Evolutionary conservation across 2,797 vertebrate species (phyloP).

Genomic region (Sebastes trivittatus): DNA sequence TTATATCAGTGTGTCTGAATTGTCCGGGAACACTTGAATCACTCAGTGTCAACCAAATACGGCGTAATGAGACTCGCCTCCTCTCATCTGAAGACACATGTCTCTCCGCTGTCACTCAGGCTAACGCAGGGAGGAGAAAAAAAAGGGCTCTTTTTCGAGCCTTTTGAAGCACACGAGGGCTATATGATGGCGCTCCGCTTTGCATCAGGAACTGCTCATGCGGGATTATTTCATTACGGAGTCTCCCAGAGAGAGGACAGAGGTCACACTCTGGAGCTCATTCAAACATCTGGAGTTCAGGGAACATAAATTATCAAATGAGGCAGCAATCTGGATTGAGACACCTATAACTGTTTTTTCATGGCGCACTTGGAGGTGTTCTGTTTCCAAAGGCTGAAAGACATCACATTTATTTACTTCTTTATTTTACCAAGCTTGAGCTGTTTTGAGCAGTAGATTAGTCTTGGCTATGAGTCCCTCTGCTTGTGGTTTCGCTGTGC

Average conservation of each 20-base stretch:
- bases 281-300: slow-evolving; percentile 74
- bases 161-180: slow-evolving; percentile 67
- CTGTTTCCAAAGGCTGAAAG: slow-evolving; percentile 45
- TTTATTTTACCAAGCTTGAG: slow-evolving; percentile 19
- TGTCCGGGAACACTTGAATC: slow-evolving; percentile 85
- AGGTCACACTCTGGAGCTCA: slow-evolving; percentile 69
- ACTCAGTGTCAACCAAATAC: slow-evolving; percentile 85
- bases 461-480: slow-evolving; percentile 46
- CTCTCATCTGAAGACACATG: slow-evolving; percentile 83
- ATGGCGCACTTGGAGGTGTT: slow-evolving; percentile 33
- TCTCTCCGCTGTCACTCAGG: slow-evolving; percentile 83
- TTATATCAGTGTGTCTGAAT: slow-evolving; percentile 87
- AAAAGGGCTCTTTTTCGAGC: slow-evolving; percentile 67
- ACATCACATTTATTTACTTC: slow-evolving; percentile 18
- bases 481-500: slow-evolving; percentile 40
- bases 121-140: slow-evolving; percentile 58
- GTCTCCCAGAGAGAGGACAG: slow-evolving; percentile 58
- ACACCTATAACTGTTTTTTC: slow-evolving; percentile 46
- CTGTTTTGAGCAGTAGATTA: slow-evolving; percentile 50
- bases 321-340: slow-evolving; percentile 54
- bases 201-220: slow-evolving; percentile 69
- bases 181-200: slow-evolving; percentile 63
- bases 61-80: slow-evolving; percentile 83
- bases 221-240: slow-evolving; percentile 72
- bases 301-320: slow-evolving; percentile 64